Evolutionary conservation across 2,888 invertebrate species (phyloP), one percentile per base, ranked within the genome.

Genomic region (Nomada ruficornis): DNA sequence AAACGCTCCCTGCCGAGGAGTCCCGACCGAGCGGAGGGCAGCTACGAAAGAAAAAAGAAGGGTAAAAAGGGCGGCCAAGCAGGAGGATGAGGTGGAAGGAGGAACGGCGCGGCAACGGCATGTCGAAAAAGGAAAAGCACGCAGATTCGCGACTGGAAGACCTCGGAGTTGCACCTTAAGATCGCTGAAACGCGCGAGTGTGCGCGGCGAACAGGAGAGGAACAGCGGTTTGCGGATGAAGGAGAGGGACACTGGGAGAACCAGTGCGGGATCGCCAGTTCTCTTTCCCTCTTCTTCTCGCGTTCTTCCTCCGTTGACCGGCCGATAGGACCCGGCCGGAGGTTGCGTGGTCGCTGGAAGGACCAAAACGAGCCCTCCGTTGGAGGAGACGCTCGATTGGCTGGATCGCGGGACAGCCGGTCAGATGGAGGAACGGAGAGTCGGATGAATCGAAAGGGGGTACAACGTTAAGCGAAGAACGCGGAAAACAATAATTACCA

Each of bases 91-190:
- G 36, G 70, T 55, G 54, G 71, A 77, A 72, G 72, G 67, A 80
- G 69, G 65, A 29, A 52, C 55, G 64, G 62, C 59, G 69, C 60
- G 26, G 79, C 71, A 69, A 65, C 60, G 26, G 79, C 73, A 69
- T 77, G 71, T 84, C 77, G 86, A 87, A 89, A 89, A 89, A 89
- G 86, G 88, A 88, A 89, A 84, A 83, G 85, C 75, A 85, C 80
- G 86, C 20, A 77, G 86, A 75, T 76, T 72, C 85, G 86, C 85
- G 88, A 90, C 85, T 90, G 88, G 88, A 88, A 89, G 90, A 87
- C 88, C 88, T 90, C 88, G 87, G 81, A 78, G 86, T 87, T 89
- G 84, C 85, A 83, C 82, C 82, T 84, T 82, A 77, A 77, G 71
- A 80, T 84, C 83, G 76, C 71, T 74, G 85, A 74, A 86, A 83